Evolutionary conservation across 2,113 vertebrate genomes (phyloP).

Genomic region (Lathamus discolor): DNA sequence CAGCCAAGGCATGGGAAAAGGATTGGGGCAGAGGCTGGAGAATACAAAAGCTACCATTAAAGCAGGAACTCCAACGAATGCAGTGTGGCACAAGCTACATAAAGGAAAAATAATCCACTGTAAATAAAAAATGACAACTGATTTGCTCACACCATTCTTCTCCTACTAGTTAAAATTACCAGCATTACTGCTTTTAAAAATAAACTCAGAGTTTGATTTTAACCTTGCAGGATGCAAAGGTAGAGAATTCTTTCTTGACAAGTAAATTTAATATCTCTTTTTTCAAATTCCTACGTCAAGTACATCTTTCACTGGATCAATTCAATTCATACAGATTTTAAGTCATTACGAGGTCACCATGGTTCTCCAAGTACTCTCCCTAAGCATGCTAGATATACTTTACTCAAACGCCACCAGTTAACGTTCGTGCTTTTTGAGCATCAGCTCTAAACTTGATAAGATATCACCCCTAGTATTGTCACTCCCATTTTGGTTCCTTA

Average conservation of each 20-base stretch:
- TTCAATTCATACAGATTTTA: neutral
- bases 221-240: neutral
- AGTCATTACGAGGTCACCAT: neutral
- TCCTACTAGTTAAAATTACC: neutral
- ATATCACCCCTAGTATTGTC: neutral
- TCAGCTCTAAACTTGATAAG: neutral
- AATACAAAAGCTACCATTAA: neutral
- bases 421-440: neutral
- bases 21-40: neutral
- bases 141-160: neutral
- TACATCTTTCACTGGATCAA: neutral
- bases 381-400: neutral
- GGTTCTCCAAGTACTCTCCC: neutral
- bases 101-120: neutral
- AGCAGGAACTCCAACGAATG: neutral
- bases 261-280: neutral
- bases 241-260: neutral
- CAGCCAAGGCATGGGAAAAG: neutral
- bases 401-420: neutral
- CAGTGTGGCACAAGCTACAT: rapidly evolving
- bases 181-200: neutral
- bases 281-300: neutral
- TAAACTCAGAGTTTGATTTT: neutral
- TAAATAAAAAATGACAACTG: neutral
- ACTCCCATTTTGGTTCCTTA: neutral